Evolutionary conservation across 2,797 vertebrate species (phyloP).

Genomic region (Sebastes steindachneri): DNA sequence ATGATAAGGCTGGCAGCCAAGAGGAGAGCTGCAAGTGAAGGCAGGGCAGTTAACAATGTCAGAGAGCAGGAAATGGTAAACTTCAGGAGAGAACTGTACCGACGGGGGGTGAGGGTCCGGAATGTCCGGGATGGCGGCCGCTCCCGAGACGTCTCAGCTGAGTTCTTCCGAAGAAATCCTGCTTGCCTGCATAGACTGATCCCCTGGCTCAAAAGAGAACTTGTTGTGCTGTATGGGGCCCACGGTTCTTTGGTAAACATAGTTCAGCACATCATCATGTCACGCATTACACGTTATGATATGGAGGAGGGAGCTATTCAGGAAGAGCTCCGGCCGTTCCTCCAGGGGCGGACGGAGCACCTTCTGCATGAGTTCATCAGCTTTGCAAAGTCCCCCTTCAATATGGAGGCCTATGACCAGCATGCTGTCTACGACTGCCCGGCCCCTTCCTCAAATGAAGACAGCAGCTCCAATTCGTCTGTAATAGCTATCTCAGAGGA

Average conservation of each 20-base stretch:
- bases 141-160: constrained; percentile 90
- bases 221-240: constrained; percentile 90
- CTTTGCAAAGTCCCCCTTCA: constrained; percentile 93
- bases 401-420: constrained; percentile 93
- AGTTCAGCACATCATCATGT: constrained; percentile 94
- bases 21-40: constrained; percentile 84
- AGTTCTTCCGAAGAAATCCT: constrained; percentile 92
- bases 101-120: constrained; percentile 87
- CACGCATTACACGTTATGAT: constrained; percentile 89
- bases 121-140: constrained; percentile 90
- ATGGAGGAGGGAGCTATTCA: constrained; percentile 89
- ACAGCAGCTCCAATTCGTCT: constrained; percentile 88
- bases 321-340: constrained; percentile 90
- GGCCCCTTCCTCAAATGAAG: constrained; percentile 89
- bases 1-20: constrained; percentile 84
- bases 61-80: constrained; percentile 90
- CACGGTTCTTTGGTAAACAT: constrained; percentile 92
- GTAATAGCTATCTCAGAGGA: constrained; percentile 94
- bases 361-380: constrained; percentile 95
- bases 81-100: constrained; percentile 93
- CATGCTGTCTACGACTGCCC: constrained; percentile 93
- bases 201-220: constrained; percentile 94
- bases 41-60: constrained; percentile 81
- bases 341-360: constrained; percentile 91
- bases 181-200: constrained; percentile 93